Evolutionary conservation across 2,888 invertebrate species (phyloP).

Genomic region (Trisateles emortualis): DNA sequence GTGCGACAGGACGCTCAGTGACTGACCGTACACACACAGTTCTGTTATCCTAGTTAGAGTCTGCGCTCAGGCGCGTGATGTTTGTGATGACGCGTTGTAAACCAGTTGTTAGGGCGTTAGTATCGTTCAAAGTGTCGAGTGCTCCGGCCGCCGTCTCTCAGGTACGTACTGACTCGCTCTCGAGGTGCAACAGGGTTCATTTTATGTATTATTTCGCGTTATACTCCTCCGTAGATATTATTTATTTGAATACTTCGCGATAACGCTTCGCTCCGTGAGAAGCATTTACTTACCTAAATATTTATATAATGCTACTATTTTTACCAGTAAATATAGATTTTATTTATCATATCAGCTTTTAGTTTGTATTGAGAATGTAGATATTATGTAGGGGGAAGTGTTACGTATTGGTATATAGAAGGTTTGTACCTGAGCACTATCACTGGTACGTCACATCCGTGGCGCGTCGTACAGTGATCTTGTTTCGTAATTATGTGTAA

Average conservation of each 20-base stretch:
- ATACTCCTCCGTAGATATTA: slow-evolving; percentile 56
- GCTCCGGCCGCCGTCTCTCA: slow-evolving; percentile 67
- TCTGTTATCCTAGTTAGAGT: slow-evolving; percentile 69
- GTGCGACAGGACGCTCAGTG: slow-evolving; percentile 61
- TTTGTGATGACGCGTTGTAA: slow-evolving; percentile 75
- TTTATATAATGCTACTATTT: slow-evolving; percentile 66
- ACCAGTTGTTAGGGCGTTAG: slow-evolving; percentile 68
- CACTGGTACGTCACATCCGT: slow-evolving; percentile 29
- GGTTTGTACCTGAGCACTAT: slow-evolving; percentile 71
- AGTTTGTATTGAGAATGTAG: slow-evolving; percentile 73
- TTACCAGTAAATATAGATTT: slow-evolving; percentile 79
- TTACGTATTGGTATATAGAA: slow-evolving; percentile 56
- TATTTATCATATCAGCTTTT: slow-evolving; percentile 82
- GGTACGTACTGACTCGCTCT: slow-evolving; percentile 72
- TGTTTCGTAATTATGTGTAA: slow-evolving; percentile 45
- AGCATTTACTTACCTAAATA: slow-evolving; percentile 73
- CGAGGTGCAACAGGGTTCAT: slow-evolving; percentile 77
- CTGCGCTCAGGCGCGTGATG: slow-evolving; percentile 68
- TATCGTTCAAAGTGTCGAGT: slow-evolving; percentile 77
- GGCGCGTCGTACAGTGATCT: slow-evolving; percentile 44
- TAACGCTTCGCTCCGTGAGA: slow-evolving; percentile 51
- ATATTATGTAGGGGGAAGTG: slow-evolving; percentile 55
- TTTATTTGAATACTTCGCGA: slow-evolving; percentile 61
- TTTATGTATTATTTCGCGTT: slow-evolving; percentile 60
- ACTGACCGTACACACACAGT: slow-evolving; percentile 68